These are phyloP conservation scores for Dysmachus trigonus DNA, from an alignment of 2,888 invertebrate genomes.

Conservation along the genomic window DNA sequence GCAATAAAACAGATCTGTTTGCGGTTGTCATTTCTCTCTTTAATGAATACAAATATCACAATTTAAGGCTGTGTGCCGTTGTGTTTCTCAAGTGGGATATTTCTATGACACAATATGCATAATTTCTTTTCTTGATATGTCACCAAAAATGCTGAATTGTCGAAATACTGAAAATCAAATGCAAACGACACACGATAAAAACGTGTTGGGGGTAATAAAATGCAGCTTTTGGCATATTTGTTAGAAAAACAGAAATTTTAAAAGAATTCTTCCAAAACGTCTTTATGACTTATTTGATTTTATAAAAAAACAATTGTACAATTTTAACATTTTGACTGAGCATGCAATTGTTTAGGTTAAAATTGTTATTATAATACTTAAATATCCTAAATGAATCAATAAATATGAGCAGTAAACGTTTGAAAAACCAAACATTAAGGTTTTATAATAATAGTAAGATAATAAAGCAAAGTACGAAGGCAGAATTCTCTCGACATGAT, in stretches of 20 bases:
- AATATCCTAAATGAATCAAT: too few species aligned
- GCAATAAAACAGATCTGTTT: slow-evolving; percentile 9
- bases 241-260: background rate
- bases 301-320: background rate
- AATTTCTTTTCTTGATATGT: slow-evolving; percentile 13
- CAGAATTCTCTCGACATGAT: too few species aligned
- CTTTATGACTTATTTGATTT: background rate
- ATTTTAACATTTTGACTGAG: too few species aligned
- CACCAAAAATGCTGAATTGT: background rate
- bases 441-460: too few species aligned
- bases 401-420: too few species aligned
- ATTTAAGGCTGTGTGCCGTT: slow-evolving; percentile 37
- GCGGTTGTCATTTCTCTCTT: background rate
- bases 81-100: slow-evolving; percentile 5
- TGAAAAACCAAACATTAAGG: too few species aligned
- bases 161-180: background rate
- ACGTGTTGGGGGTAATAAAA: background rate
- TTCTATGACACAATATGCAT: slow-evolving; percentile 1
- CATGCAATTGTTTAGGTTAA: too few species aligned
- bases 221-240: background rate
- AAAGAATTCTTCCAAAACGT: background rate
- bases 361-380: too few species aligned
- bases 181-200: slow-evolving; percentile 5
- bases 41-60: slow-evolving; percentile 34
- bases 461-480: too few species aligned